Percentiles rank a stretch among this genome's conserved stretches.
phyloP scores from a whole-genome alignment of 35 echinoderm and acorn worm genomes.

The Stichopus chloronotus region DNA sequence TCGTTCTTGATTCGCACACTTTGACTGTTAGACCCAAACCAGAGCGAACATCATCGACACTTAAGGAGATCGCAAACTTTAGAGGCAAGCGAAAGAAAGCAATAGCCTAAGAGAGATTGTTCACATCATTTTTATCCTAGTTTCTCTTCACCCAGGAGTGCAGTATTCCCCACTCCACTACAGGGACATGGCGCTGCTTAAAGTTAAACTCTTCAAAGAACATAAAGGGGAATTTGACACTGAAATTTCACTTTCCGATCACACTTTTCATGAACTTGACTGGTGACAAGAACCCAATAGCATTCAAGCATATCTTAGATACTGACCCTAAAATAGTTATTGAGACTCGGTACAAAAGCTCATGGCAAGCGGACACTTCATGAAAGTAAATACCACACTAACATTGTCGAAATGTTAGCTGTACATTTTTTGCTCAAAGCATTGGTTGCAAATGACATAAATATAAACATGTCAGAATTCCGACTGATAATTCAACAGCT shows the following conservation, averaged over 20 bases:
- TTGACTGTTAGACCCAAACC: slow-evolving; percentile 21
- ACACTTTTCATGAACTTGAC: slow-evolving; percentile 26
- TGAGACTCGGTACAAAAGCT: background rate
- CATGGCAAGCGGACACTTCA: background rate
- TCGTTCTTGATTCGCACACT: slow-evolving; percentile 1
- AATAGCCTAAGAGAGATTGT: slow-evolving; percentile 30
- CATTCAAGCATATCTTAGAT: slow-evolving; percentile 21
- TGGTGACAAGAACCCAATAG: slow-evolving; percentile 9
- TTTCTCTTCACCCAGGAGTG: no score
- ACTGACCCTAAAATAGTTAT: slow-evolving; percentile 19
- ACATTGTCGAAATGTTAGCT: slow-evolving; percentile 23
- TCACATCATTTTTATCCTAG: no score
- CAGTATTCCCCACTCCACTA: slow-evolving; percentile 18
- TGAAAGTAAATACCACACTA: slow-evolving; percentile 23
- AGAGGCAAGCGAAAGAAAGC: slow-evolving; percentile 31
- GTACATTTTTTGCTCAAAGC: slow-evolving; percentile 6
- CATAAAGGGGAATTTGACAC: no score
- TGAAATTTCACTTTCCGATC: no score
- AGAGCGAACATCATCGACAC: background rate
- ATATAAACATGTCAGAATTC: slow-evolving; percentile 21
- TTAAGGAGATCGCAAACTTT: background rate
- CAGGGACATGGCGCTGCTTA: no score
- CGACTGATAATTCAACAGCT: no score
- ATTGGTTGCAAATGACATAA: background rate
- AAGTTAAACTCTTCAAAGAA: background rate